A percentile compares a stretch with the other conserved stretches of the same genome.
Conservation (phyloP, 2,888 invertebrate species). For the Drosophila conformis region DNA sequence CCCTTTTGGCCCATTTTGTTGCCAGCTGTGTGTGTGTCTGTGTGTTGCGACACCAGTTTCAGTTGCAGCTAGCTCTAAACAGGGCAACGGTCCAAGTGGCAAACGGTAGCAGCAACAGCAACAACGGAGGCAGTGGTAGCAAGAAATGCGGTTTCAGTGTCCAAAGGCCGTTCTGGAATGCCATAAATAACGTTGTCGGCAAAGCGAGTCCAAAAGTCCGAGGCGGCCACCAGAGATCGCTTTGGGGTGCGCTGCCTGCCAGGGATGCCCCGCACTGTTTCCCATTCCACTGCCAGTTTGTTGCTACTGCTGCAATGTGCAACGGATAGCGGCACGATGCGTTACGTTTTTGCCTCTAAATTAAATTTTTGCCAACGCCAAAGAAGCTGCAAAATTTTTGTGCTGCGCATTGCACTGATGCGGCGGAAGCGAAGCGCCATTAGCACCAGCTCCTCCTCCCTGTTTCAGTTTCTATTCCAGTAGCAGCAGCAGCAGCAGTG, state of each 20-base stretch:
- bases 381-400: constrained; percentile 81
- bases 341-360: constrained; percentile 81
- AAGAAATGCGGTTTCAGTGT: constrained; percentile 82
- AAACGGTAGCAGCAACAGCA: constrained; percentile 22
- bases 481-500: background rate
- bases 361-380: constrained; percentile 81
- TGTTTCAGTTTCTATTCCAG: constrained; percentile 6
- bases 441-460: constrained; percentile 55
- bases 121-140: constrained; percentile 38
- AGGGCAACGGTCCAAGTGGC: constrained; percentile 71
- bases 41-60: constrained; percentile 26
- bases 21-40: constrained; percentile 8
- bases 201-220: constrained; percentile 54
- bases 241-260: constrained; percentile 24
- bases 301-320: constrained; percentile 48
- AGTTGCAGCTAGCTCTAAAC: constrained; percentile 59
- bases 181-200: constrained; percentile 81
- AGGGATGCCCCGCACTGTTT: constrained; percentile 16
- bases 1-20: constrained; percentile 45
- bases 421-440: constrained; percentile 76
- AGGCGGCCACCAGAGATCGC: constrained; percentile 47
- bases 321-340: constrained; percentile 59
- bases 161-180: constrained; percentile 81
- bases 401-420: constrained; percentile 79
- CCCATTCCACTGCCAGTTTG: background rate